Conservation (phyloP, 2,797 vertebrate species). For the Chelonia mydas region DNA sequence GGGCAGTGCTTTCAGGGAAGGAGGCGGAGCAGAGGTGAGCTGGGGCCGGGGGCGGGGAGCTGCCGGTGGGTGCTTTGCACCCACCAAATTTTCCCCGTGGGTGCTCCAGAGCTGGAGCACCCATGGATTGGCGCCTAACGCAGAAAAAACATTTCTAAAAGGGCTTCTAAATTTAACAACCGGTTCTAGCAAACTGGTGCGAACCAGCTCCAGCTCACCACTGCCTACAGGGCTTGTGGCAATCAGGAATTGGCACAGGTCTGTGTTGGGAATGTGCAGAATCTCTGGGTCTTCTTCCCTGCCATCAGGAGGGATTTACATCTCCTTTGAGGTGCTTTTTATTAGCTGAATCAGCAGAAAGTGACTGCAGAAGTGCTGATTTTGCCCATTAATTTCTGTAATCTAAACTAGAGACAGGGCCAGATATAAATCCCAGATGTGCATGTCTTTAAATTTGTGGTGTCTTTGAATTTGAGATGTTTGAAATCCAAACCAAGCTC, state of each 20-base stretch:
- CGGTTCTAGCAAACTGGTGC: too few relatives aligned
- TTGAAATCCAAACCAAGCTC: not conserved
- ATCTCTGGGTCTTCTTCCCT: not conserved
- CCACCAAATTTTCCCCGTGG: too few relatives aligned
- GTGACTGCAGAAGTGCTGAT: not conserved
- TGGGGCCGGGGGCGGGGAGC: too few relatives aligned
- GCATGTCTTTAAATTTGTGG: not conserved
- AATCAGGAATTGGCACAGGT: not conserved
- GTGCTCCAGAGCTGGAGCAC: too few relatives aligned
- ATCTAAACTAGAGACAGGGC: not conserved
- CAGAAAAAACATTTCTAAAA: too few relatives aligned
- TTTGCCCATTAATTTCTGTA: not conserved
- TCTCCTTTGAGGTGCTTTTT: not conserved
- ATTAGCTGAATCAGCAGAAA: not conserved
- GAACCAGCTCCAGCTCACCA: too few relatives aligned
- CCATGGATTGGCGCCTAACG: too few relatives aligned
- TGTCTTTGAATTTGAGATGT: not conserved
- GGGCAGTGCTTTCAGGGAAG: too few relatives aligned
- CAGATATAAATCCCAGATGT: not conserved
- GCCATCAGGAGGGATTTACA: not conserved
- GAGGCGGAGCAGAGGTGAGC: too few relatives aligned
- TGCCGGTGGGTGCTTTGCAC: too few relatives aligned
- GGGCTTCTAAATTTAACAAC: too few relatives aligned
- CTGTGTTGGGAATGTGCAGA: not conserved
- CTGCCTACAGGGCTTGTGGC: fast-evolving